phyloP scores from a whole-genome alignment of 2,888 invertebrate species.

The Polyommatus icarus region DNA sequence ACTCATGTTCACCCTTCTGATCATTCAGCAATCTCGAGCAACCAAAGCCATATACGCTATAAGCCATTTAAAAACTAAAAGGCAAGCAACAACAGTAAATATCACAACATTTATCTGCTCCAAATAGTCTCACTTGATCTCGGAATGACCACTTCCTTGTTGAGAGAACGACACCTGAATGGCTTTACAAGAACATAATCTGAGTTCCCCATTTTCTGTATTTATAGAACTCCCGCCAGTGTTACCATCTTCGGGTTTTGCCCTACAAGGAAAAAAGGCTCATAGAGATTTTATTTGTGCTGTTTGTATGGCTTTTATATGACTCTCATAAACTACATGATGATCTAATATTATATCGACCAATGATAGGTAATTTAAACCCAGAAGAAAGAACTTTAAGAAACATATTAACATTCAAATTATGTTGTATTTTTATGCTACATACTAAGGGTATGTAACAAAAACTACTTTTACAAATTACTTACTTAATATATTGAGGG shows the following conservation, averaged over 20 bases:
- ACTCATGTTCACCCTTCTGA: too few species aligned
- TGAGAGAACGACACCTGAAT: constrained; percentile 52
- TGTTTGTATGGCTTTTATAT: too few species aligned
- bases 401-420: too few species aligned
- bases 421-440: too few species aligned
- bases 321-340: too few species aligned
- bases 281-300: background rate
- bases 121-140: constrained; percentile 12
- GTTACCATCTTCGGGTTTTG: background rate
- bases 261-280: background rate
- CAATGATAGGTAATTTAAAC: too few species aligned
- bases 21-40: too few species aligned
- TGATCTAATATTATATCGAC: too few species aligned
- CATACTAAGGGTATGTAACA: too few species aligned
- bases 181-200: constrained; percentile 42
- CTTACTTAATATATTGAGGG: background rate
- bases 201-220: constrained; percentile 39
- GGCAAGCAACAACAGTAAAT: background rate
- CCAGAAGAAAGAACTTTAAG: too few species aligned
- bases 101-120: constrained; percentile 2
- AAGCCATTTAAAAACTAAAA: constrained; percentile 1
- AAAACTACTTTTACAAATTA: too few species aligned
- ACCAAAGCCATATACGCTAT: background rate
- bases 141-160: constrained; percentile 37
- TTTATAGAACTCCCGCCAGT: constrained; percentile 41